Base-by-base conservation (phyloP, 1,140 invertebrate genomes). In the Tetramorium parvispinum region DNA sequence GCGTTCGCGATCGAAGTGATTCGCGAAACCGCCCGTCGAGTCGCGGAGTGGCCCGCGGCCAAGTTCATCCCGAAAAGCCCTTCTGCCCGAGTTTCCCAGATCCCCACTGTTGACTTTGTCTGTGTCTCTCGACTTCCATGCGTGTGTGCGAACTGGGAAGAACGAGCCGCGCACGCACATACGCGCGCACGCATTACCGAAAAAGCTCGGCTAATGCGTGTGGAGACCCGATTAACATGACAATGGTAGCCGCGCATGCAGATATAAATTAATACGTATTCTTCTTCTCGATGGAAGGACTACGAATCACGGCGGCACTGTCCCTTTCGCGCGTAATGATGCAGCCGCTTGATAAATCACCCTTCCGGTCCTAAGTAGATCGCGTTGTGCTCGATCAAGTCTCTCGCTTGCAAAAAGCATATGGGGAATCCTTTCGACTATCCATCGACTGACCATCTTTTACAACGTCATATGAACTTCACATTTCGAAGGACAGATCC, bases 261-360 rank as follows among this genome's bases (percentile, higher is more conserved):
- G 94, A 95, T 94, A 95, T 93, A 95, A 95, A 95, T 95, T 95
- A 95, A 95, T 94, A 94, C 93, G 92, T 94, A 93, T 95, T 94
- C 93, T 94, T 93, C 91, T 91, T 91, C 27, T 70, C 91, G 63
- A 18, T 40, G 93, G 94, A 93, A 94, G 49, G 92, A 93, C 92
- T 91, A 91, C 87, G 65, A 59, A 61, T 71, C 55, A 79, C 83
- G 43, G 68, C 32, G 7, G 37, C 11, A 61, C 5, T 27, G 18
- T 68, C 63, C 65, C 78, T 68, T 63, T 66, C 21, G 49, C 40
- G 63, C 70, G 70, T 68, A 73, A 82, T 77, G 65, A 85, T 76
- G 37, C 76, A 49, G 65, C 18, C 76, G 59, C 46, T 65, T 61
- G 57, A 68, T 85, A 79, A 70, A 75, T 66, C 70, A 55, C 73